These are phyloP conservation scores for Xanthorhoe spadicearia DNA, from an alignment of 2,888 invertebrate genomes.

Conservation along the genomic window DNA sequence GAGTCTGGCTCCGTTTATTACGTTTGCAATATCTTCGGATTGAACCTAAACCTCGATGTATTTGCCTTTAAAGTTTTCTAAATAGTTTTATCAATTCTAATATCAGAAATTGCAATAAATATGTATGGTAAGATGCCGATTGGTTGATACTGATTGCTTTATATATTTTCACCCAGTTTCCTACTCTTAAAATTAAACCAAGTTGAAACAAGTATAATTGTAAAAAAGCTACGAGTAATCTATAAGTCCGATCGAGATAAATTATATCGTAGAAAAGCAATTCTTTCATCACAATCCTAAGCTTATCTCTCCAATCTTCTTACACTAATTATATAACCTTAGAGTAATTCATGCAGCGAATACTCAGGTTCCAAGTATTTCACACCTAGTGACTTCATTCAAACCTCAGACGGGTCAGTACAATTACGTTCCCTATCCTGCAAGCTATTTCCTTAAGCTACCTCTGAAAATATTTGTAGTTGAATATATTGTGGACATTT, in stretches of 20 bases:
- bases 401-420: conserved; percentile 16
- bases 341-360: not conserved
- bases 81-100: too few relatives aligned
- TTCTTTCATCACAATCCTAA: not conserved
- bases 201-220: too few relatives aligned
- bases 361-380: conserved; percentile 2
- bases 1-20: conserved; percentile 41
- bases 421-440: conserved; percentile 32
- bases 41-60: not conserved
- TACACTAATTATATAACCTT: not conserved
- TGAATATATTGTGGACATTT: conserved; percentile 34
- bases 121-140: too few relatives aligned
- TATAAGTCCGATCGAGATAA: too few relatives aligned
- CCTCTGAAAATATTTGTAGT: conserved; percentile 39
- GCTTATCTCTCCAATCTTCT: not conserved
- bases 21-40: conserved; percentile 44
- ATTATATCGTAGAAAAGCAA: too few relatives aligned
- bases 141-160: too few relatives aligned
- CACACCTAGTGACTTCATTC: conserved; percentile 2
- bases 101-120: too few relatives aligned
- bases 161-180: too few relatives aligned
- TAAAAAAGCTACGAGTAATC: too few relatives aligned
- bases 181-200: too few relatives aligned
- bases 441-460: conserved; percentile 34
- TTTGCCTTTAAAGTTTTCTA: not conserved